Conservation (phyloP, 2,888 invertebrate species). For the Gnatocerus cornutus region DNA sequence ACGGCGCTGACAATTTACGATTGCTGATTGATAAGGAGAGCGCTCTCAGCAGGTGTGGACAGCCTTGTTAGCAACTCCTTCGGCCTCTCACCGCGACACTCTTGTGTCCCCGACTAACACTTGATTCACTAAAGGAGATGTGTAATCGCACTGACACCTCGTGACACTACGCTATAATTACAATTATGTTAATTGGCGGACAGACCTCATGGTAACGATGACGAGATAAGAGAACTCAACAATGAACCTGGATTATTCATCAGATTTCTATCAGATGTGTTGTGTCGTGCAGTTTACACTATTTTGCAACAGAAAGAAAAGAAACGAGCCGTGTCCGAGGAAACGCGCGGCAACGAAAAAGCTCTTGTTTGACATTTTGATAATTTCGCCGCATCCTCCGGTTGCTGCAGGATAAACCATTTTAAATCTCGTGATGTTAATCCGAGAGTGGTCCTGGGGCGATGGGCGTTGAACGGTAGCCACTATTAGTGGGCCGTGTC, state of each 20-base stretch:
- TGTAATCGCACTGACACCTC: conserved; percentile 45
- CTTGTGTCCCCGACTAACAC: conserved; percentile 26
- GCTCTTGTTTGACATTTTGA: not conserved
- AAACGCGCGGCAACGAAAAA: too few relatives aligned
- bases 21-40: conserved; percentile 47
- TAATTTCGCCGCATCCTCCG: not conserved
- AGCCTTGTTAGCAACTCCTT: conserved; percentile 47
- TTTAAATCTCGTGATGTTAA: conserved; percentile 41
- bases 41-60: conserved; percentile 50
- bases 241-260: conserved; percentile 19
- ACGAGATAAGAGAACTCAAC: conserved; percentile 22
- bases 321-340: too few relatives aligned
- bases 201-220: conserved; percentile 38
- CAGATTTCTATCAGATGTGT: conserved; percentile 16
- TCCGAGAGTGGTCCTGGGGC: conserved; percentile 52
- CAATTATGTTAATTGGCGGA: conserved; percentile 49
- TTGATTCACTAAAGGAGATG: conserved; percentile 47
- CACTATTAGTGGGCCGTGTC: conserved; percentile 56
- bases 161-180: conserved; percentile 49
- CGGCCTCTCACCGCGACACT: conserved; percentile 40
- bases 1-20: conserved; percentile 48
- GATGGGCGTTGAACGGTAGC: conserved; percentile 58
- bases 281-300: conserved; percentile 14
- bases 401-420: conserved; percentile 20
- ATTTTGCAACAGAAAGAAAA: not conserved